Base-by-base conservation (phyloP, 2,797 vertebrate species). In the Hyperoplus lanceolatus region DNA sequence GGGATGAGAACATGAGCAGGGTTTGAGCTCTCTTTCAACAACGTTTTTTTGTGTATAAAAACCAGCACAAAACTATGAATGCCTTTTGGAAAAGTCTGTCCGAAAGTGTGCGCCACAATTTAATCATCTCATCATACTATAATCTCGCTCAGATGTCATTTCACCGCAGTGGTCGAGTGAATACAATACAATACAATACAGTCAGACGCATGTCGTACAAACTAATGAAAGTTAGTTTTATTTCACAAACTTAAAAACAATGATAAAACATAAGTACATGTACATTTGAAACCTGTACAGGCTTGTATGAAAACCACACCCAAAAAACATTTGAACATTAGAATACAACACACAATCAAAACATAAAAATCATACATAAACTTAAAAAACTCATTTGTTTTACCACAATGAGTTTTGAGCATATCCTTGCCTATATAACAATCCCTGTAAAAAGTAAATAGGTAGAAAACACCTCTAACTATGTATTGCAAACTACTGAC, bases 381-480 rank as follows among this genome's bases (percentile, higher is more conserved):
- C 29, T 29, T 29, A 29, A 29, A 29, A 29, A 29, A 29, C 29
- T 29, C 29, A 29, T 29, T 29, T 3, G 29, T 29, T 29, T 29
- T 29, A 29, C 29, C 29, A 29, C 29, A 29, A 21, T 29, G 29
- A 29, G 5, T 56, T 54, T 46, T 13, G n/a, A 75, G 36, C 46
- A 67, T 45, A 53, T 50, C 21, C 4, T 1, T 4, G 0, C 55
- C 21, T 41, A 5, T 10, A 16, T 64, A 59, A 54, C 15, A 49
- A 66, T 57, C 59, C 15, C 56, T 41, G 12, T 66, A 55, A 58
- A 55, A 85, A 67, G 15, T 39, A 53, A 41, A 5, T 29, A 29
- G 29, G 29, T 29, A 29, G 29, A 29, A 29, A 29, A 29, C 29
- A 29, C 29, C 29, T 29, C 29, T 29, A 29, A 29, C 29, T 29